Base-by-base conservation (phyloP, 2,797 vertebrate species). In the Erethizon dorsatum region DNA sequence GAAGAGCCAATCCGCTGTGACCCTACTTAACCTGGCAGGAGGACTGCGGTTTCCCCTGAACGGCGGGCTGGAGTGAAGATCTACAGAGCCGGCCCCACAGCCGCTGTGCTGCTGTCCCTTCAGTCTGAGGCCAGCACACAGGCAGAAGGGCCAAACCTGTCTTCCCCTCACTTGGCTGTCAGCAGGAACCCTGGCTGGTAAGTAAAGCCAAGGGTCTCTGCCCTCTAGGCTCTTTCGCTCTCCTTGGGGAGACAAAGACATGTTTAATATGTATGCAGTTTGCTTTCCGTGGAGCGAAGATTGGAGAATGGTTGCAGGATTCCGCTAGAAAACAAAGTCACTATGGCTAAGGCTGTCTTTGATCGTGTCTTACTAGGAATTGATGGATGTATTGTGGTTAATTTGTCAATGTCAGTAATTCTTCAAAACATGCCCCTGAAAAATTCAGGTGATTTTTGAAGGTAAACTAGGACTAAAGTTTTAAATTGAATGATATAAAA, bases 371-470 rank as follows among this genome's bases (percentile, higher is more conserved):
- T 75, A 20, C 4, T 47, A 75, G 12, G 28, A 50, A 86, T 65
- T 71, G 77, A 67, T 20, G 52, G 47, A 67, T 82, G 56, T 28
- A 28, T 86, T 79, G 37, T 80, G 79, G 28, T n/a, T 88, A 54
- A 79, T 83, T 79, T 95, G 33, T 75, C 77, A 87, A 20, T 83
- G 41, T n/a, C 57, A 52, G 26, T 83, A 57, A 82, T 91, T 96
- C 69, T 89, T 83, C 69, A 83, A 86, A 96, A 73, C 56, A 52
- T 69, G 50, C 14, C 47, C 2, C 6, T 80, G 54, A 94, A 63
- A 97, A 88, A 71, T 56, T 4, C 15, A 92, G 65, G 83, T 83
- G 78, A 65, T 15, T 80, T 95, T 37, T 77, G 56, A 95, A 93
- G 37, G 54, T 33, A 82, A 45, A 87, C 69, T 90, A 52, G 45